phyloP scores from a whole-genome alignment of 2,888 invertebrate genomes.

The Byasa hedistus region DNA sequence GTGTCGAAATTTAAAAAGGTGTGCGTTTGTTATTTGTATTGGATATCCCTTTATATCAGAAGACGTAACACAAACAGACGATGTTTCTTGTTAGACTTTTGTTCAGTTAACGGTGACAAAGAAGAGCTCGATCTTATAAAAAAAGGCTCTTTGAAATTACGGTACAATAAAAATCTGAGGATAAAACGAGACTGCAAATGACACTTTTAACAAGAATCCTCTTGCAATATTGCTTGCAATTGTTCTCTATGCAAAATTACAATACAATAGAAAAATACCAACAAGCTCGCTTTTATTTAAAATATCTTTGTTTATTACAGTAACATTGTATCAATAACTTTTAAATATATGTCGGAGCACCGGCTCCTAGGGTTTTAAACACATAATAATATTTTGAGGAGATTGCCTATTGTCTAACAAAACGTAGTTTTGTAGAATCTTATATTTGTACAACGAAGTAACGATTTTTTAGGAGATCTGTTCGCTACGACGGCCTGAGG shows the following conservation, averaged over 20 bases:
- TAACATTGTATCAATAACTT: neutral
- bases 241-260: neutral
- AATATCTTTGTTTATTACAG: neutral
- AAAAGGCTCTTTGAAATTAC: neutral
- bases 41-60: neutral
- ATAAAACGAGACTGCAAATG: neutral
- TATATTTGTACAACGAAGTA: too few species aligned
- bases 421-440: too few species aligned
- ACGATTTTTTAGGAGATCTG: too few species aligned
- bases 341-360: neutral
- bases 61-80: neutral
- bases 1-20: too few species aligned
- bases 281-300: neutral
- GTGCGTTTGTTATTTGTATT: too few species aligned
- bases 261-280: neutral
- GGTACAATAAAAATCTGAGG: neutral
- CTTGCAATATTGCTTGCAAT: neutral
- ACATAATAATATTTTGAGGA: too few species aligned
- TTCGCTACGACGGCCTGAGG: too few species aligned
- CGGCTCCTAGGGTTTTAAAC: too few species aligned
- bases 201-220: neutral
- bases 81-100: neutral
- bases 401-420: too few species aligned
- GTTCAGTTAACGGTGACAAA: neutral
- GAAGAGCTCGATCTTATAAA: neutral